Evolutionary conservation across 2,113 vertebrate species (phyloP).

Genomic region (Pseudorasbora parva): DNA sequence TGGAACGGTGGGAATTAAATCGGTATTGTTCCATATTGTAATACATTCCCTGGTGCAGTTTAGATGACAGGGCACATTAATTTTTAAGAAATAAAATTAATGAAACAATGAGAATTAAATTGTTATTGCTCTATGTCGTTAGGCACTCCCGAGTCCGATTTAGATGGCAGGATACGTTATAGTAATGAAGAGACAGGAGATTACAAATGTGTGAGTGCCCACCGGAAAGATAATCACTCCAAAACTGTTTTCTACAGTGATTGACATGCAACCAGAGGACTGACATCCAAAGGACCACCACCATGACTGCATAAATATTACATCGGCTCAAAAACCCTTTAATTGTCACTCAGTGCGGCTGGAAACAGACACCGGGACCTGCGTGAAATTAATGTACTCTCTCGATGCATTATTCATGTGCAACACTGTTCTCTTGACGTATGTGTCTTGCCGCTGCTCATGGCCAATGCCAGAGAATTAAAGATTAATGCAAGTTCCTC

Average conservation of each 20-base stretch:
- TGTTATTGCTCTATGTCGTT: constrained; percentile 30
- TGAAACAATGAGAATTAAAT: constrained; percentile 20
- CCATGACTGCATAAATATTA: constrained; percentile 44
- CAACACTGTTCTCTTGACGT: constrained; percentile 39
- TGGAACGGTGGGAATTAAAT: background rate
- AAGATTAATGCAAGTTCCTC: constrained; percentile 47
- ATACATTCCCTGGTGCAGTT: constrained; percentile 10
- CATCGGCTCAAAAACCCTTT: constrained; percentile 35
- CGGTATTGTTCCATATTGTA: background rate
- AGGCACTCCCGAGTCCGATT: constrained; percentile 29
- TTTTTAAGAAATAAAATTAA: constrained; percentile 31
- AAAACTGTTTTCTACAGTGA: background rate
- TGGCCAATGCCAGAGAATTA: constrained; percentile 18
- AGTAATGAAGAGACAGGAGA: constrained; percentile 3
- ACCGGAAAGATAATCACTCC: constrained; percentile 14
- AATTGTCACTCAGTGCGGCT: constrained; percentile 44
- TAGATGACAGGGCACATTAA: constrained; percentile 10
- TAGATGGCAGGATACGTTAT: background rate
- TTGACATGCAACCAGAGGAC: constrained; percentile 13
- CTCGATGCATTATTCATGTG: constrained; percentile 42
- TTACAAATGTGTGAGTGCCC: constrained; percentile 3
- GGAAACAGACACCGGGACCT: constrained; percentile 44
- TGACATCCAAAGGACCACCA: constrained; percentile 26
- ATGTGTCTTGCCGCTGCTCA: constrained; percentile 18
- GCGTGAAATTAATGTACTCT: constrained; percentile 45